Conservation (phyloP, 1,140 invertebrate genomes). For the Drosophila lacteicornis region DNA sequence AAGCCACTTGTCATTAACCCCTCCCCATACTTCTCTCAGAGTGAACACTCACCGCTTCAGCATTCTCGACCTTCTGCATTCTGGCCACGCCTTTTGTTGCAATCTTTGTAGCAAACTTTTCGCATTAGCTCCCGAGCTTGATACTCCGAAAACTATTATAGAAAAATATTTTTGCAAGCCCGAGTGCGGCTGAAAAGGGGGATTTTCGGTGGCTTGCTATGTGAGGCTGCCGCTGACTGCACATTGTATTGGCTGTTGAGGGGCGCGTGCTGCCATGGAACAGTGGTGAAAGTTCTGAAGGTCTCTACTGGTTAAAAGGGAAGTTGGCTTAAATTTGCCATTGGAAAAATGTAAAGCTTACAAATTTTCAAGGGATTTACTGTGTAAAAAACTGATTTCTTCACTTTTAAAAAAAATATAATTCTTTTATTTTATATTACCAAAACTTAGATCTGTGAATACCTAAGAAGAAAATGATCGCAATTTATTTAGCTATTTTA, state of each 20-base stretch:
- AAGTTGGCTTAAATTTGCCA: neutral
- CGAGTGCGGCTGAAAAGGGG: constrained; percentile 17
- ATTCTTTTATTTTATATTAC: neutral
- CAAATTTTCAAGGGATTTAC: neutral
- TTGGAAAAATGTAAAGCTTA: neutral
- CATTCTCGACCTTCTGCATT: constrained; percentile 37
- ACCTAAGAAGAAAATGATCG: too few species aligned
- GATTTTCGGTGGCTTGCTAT: constrained; percentile 1
- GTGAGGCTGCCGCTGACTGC: constrained; percentile 31
- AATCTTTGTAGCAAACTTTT: constrained; percentile 75
- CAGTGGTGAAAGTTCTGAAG: constrained; percentile 17
- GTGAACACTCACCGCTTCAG: neutral
- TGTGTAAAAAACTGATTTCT: neutral
- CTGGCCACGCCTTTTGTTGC: constrained; percentile 51
- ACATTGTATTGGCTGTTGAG: constrained; percentile 65
- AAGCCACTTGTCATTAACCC: constrained; percentile 65
- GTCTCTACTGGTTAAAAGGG: neutral
- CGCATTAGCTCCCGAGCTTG: constrained; percentile 73
- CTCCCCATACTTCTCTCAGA: neutral
- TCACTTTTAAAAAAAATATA: neutral
- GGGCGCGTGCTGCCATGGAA: constrained; percentile 38
- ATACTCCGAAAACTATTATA: constrained; percentile 82
- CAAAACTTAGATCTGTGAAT: neutral
- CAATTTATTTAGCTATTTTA: neutral
- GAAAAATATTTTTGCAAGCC: constrained; percentile 75